Conservation (phyloP, 2,797 vertebrate species). For the Glossophaga mutica region DNA sequence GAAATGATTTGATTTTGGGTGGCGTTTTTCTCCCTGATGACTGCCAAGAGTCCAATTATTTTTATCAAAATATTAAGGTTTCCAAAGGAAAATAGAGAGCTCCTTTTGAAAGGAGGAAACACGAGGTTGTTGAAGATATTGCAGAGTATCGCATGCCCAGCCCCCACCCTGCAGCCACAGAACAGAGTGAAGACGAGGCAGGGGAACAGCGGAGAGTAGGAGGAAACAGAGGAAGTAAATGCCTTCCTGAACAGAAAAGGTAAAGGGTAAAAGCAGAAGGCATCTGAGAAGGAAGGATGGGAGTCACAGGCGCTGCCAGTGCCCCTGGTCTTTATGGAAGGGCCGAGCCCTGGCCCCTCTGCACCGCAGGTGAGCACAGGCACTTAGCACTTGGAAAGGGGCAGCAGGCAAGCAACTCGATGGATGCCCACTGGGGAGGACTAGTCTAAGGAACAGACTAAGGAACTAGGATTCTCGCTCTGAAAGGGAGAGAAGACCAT, state of each 20-base stretch:
- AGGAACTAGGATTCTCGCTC: not conserved
- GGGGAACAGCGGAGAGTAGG: not conserved
- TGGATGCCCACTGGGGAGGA: not conserved
- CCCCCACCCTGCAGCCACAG: not conserved
- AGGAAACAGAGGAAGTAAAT: not conserved
- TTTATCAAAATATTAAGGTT: not conserved
- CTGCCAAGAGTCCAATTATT: not conserved
- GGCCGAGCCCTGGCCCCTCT: not conserved
- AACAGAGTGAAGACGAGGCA: not conserved
- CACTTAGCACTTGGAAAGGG: not conserved
- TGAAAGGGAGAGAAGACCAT: not conserved
- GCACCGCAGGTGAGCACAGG: fast-evolving
- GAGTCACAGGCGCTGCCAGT: not conserved
- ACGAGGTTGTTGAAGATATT: not conserved
- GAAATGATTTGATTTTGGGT: not conserved
- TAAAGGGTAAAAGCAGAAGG: not conserved
- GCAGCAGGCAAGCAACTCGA: not conserved
- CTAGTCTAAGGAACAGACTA: not conserved
- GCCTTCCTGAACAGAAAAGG: not conserved
- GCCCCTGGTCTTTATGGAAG: not conserved
- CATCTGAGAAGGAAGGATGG: not conserved
- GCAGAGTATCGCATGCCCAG: not conserved
- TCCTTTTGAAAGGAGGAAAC: not conserved
- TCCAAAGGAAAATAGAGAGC: not conserved
- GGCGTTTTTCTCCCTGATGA: not conserved